Percentiles rank a stretch among this genome's conserved stretches.
Evolutionary conservation across 2,113 vertebrate genomes (phyloP).

Genomic region (Proteles cristata): DNA sequence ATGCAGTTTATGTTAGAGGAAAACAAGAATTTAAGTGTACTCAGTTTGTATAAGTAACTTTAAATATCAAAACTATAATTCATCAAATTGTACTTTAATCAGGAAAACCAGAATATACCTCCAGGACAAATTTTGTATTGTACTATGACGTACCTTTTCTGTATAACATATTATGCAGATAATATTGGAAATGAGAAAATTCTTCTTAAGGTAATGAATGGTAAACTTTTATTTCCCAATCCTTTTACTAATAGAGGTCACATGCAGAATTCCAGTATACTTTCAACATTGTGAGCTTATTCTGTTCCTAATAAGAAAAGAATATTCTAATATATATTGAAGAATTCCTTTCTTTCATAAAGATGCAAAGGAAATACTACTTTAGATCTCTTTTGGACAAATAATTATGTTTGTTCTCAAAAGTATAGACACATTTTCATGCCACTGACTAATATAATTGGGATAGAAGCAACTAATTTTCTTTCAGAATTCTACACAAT

Average conservation of each 20-base stretch:
- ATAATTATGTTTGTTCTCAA: not conserved
- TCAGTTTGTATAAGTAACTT: not conserved
- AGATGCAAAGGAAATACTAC: not conserved
- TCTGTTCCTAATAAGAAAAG: not conserved
- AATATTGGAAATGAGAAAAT: not conserved
- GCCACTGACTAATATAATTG: not conserved
- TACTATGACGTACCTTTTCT: not conserved
- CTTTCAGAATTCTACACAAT: not conserved
- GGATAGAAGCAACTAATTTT: not conserved
- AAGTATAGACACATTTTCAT: not conserved
- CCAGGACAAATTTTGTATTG: not conserved
- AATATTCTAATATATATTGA: not conserved
- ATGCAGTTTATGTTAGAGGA: not conserved
- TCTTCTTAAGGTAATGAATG: not conserved
- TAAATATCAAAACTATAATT: conserved; percentile 3
- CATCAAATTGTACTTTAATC: not conserved
- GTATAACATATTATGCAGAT: not conserved
- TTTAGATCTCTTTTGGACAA: not conserved
- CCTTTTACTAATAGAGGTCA: not conserved
- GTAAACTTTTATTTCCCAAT: not conserved
- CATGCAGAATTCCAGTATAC: not conserved
- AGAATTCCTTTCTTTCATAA: conserved; percentile 28
- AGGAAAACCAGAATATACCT: not conserved
- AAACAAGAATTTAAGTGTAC: not conserved
- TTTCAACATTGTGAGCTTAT: not conserved